These are phyloP conservation scores for Oryzias woworae DNA, from an alignment of 2,113 vertebrate species.

Conservation along the genomic window DNA sequence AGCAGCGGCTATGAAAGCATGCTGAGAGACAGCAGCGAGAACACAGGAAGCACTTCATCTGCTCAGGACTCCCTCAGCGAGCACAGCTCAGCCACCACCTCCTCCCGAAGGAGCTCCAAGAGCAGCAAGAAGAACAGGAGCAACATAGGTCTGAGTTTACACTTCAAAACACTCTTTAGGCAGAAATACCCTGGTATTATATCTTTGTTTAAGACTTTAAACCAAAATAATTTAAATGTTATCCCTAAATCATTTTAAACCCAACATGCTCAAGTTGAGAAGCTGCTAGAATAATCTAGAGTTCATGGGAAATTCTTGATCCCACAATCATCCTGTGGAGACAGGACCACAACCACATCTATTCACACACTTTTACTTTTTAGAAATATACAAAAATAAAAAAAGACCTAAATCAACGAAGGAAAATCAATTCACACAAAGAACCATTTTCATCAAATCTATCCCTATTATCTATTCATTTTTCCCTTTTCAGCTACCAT, in stretches of 20 bases:
- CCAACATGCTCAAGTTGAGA: too few species aligned
- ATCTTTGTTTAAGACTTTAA: too few species aligned
- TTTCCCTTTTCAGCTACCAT: neutral
- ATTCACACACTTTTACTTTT: constrained; percentile 1
- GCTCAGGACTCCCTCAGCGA: constrained; percentile 97
- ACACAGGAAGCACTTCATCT: constrained; percentile 92
- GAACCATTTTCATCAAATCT: neutral
- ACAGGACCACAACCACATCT: neutral
- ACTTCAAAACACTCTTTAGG: neutral
- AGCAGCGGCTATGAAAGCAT: constrained; percentile 98
- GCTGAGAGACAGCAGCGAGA: constrained; percentile 97
- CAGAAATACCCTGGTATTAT: too few species aligned
- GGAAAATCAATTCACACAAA: neutral
- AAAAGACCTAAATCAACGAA: neutral
- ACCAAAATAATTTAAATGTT: too few species aligned
- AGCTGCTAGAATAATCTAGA: neutral
- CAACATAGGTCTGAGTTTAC: constrained; percentile 79
- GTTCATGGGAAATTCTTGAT: neutral
- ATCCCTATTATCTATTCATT: neutral
- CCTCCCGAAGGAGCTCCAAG: constrained; percentile 88
- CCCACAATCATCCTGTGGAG: neutral
- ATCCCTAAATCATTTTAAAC: too few species aligned
- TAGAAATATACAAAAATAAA: constrained; percentile 2
- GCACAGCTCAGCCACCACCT: constrained; percentile 89
- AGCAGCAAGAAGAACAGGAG: constrained; percentile 91